These are phyloP conservation scores for Phorcus lineatus DNA, from an alignment of 2,888 invertebrate genomes.

Conservation along the genomic window DNA sequence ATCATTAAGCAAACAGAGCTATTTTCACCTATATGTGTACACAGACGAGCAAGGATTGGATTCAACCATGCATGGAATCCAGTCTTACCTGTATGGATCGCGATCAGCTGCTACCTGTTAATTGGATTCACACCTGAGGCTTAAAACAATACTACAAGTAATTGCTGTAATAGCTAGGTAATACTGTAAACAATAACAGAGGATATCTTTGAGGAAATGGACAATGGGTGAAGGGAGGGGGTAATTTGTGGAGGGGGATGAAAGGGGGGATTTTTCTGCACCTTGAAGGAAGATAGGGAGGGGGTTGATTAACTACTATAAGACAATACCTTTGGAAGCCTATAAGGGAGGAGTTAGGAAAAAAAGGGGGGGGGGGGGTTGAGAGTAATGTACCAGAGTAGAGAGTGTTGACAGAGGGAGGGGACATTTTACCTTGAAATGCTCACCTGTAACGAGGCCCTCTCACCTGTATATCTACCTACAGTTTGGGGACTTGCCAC, in stretches of 20 bases:
- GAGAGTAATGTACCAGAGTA: not conserved
- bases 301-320: not conserved
- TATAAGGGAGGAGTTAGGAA: not conserved
- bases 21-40: no score
- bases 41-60: not conserved
- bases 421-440: slow-evolving; percentile 6
- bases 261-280: not conserved
- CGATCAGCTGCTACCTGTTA: not conserved
- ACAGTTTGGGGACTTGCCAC: no score
- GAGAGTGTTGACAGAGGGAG: slow-evolving; percentile 15
- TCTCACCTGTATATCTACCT: not conserved
- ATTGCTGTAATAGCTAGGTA: not conserved
- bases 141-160: not conserved
- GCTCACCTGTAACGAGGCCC: not conserved
- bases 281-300: not conserved
- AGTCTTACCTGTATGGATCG: not conserved
- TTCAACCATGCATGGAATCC: not conserved
- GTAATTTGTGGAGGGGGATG: not conserved
- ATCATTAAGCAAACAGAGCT: not conserved
- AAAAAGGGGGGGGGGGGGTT: not conserved
- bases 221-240: not conserved
- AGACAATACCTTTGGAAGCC: not conserved
- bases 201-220: not conserved
- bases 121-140: not conserved
- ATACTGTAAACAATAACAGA: not conserved